Conservation (phyloP, 2,113 vertebrate genomes). For the Galeopterus variegatus region DNA sequence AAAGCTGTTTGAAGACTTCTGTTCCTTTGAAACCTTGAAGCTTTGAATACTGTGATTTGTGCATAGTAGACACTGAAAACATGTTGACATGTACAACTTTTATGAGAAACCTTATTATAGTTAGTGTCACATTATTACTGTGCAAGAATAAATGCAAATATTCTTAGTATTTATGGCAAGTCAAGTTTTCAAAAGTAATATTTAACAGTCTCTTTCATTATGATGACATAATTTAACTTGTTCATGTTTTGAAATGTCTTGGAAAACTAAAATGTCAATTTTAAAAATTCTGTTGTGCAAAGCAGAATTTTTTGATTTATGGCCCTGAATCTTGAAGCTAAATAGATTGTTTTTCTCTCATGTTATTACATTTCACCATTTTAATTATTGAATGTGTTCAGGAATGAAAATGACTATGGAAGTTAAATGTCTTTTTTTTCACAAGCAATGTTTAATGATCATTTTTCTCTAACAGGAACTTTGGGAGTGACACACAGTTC, state of each 20-base stretch:
- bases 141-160: slow-evolving; percentile 20
- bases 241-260: slow-evolving; percentile 51
- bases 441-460: slow-evolving; percentile 38
- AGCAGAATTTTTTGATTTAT: slow-evolving; percentile 31
- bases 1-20: background rate
- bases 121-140: background rate
- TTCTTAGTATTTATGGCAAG: background rate
- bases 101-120: background rate
- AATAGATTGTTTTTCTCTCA: background rate
- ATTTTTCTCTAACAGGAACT: slow-evolving; percentile 66
- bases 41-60: background rate
- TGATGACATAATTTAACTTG: background rate
- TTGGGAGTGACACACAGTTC: slow-evolving; percentile 67
- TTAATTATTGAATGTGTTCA: slow-evolving; percentile 71
- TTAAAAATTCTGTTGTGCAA: background rate
- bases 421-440: slow-evolving; percentile 45
- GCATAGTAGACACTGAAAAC: background rate
- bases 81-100: background rate
- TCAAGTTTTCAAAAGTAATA: slow-evolving; percentile 31
- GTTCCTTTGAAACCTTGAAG: background rate
- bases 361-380: slow-evolving; percentile 50
- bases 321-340: slow-evolving; percentile 45
- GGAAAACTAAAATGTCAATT: background rate
- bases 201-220: slow-evolving; percentile 44
- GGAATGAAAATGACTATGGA: slow-evolving; percentile 56